A percentile compares a stretch with the other conserved stretches of the same genome.
phyloP scores from a whole-genome alignment of 2,888 invertebrate genomes.

The Napeogenes sylphis region DNA sequence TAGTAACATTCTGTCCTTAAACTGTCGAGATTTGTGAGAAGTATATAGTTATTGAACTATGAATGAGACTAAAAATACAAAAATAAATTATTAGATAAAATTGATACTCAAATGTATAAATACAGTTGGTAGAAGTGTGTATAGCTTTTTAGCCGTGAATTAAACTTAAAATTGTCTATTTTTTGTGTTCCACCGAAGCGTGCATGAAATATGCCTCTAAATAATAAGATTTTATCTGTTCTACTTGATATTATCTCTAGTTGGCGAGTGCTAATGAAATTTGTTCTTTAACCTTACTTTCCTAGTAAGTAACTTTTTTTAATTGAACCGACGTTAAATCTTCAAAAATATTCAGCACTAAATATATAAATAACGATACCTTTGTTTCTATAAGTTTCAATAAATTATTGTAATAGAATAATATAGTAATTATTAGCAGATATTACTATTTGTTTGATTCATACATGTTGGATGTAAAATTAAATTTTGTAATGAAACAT shows the following conservation, averaged over 20 bases:
- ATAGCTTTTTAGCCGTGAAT: background rate
- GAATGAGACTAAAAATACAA: too few relatives aligned
- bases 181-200: conserved; percentile 23
- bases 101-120: background rate
- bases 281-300: conserved; percentile 5
- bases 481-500: too few relatives aligned
- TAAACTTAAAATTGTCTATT: conserved; percentile 11
- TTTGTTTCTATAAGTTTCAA: background rate
- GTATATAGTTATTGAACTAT: too few relatives aligned
- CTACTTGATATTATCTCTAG: conserved; percentile 17
- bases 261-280: conserved; percentile 18
- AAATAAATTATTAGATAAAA: background rate
- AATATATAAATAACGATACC: too few relatives aligned
- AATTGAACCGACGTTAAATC: background rate
- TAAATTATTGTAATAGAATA: background rate
- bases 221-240: conserved; percentile 28
- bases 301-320: background rate
- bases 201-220: conserved; percentile 30
- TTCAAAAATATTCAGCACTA: too few relatives aligned
- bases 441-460: too few relatives aligned
- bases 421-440: background rate
- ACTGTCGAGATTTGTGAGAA: too few relatives aligned
- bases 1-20: too few relatives aligned
- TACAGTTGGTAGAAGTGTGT: too few relatives aligned
- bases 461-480: too few relatives aligned